These are phyloP conservation scores for Gnathonemus echidnorhynchus DNA, from an alignment of 2,113 vertebrate genomes.

Conservation along the genomic window DNA sequence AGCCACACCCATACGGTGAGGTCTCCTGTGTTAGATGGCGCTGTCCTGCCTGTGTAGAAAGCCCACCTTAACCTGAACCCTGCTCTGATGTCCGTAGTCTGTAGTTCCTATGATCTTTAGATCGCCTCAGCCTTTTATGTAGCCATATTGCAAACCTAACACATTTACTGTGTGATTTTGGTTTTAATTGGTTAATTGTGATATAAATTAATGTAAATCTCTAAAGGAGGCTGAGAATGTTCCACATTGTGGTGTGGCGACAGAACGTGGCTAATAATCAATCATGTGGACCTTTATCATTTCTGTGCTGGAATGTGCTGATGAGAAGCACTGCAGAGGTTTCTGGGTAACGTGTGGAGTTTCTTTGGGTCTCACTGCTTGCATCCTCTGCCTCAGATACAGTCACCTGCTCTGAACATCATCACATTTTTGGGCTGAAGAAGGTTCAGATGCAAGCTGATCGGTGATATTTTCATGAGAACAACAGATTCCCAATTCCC, in stretches of 20 bases:
- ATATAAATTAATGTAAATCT: background rate
- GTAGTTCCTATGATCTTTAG: background rate
- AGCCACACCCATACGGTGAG: background rate
- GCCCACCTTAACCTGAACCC: background rate
- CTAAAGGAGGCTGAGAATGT: background rate
- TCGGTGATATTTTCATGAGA: slow-evolving; percentile 70
- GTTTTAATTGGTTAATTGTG: background rate
- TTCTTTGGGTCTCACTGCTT: background rate
- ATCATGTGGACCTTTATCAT: background rate
- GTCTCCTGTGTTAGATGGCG: background rate
- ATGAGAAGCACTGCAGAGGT: background rate
- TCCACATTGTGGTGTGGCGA: background rate
- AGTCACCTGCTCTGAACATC: slow-evolving; percentile 59
- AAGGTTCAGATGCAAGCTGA: slow-evolving; percentile 76
- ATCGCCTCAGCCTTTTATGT: background rate
- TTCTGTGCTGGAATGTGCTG: background rate
- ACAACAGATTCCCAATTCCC: slow-evolving; percentile 75
- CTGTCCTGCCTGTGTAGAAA: background rate
- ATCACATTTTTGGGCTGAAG: slow-evolving; percentile 66
- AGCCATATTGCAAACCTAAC: background rate
- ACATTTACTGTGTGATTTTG: background rate
- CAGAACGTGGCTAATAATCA: background rate
- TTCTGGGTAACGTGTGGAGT: background rate
- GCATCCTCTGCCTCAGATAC: slow-evolving; percentile 57
- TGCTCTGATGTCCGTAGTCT: background rate